Percentiles rank a stretch among this genome's conserved stretches.
Conservation (phyloP, 2,888 invertebrate species). For the Drosophila aldrichi region DNA sequence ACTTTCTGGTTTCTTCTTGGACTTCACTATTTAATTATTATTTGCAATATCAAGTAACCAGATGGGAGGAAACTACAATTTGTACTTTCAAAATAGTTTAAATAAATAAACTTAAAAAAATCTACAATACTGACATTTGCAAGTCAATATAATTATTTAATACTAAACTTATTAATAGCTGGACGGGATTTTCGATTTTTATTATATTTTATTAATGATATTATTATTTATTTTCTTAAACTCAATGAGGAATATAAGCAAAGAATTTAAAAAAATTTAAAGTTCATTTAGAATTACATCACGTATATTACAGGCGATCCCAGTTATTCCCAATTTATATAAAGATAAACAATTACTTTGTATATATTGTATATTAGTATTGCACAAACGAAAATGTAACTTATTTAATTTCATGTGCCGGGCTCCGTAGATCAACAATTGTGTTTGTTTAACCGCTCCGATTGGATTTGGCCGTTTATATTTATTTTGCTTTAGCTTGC, state of each 20-base stretch:
- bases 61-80: not conserved
- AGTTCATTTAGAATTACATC: not conserved
- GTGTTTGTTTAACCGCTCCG: conserved; percentile 30
- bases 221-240: not conserved
- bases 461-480: conserved; percentile 12
- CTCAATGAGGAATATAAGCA: not conserved
- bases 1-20: not conserved
- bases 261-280: not conserved
- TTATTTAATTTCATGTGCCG: conserved; percentile 1
- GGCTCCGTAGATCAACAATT: conserved; percentile 32
- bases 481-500: conserved; percentile 33
- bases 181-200: too few relatives aligned
- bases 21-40: not conserved
- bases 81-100: not conserved
- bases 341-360: not conserved
- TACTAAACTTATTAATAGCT: not conserved
- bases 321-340: not conserved
- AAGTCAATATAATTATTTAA: not conserved
- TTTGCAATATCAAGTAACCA: not conserved
- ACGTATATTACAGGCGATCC: not conserved
- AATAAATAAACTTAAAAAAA: not conserved
- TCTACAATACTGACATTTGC: not conserved
- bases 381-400: not conserved
- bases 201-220: too few relatives aligned
- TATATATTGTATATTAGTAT: not conserved